These are phyloP conservation scores for Periophthalmodon schlosseri DNA, from an alignment of 2,113 vertebrate species.

Conservation along the genomic window DNA sequence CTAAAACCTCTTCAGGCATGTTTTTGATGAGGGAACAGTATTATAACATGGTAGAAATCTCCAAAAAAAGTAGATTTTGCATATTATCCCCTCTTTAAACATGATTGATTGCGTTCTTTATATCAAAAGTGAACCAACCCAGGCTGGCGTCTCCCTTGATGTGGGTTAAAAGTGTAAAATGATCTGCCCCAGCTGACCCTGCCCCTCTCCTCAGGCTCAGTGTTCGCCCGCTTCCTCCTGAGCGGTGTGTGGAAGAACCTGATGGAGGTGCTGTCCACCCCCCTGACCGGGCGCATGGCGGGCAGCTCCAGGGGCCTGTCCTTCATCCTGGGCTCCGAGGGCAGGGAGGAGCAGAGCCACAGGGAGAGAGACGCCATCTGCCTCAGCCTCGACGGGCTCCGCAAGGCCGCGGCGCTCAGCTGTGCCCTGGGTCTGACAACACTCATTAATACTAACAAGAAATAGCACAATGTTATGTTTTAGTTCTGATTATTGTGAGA, in stretches of 20 bases:
- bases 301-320: slow-evolving; percentile 90
- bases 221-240: slow-evolving; percentile 92
- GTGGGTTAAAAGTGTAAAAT: no score
- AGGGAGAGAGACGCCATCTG: slow-evolving; percentile 94
- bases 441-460: background rate
- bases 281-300: slow-evolving; percentile 91
- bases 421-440: slow-evolving; percentile 85
- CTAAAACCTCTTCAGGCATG: no score
- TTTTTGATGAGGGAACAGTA: no score
- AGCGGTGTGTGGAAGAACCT: slow-evolving; percentile 96
- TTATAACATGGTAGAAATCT: no score
- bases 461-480: no score
- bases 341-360: slow-evolving; percentile 91
- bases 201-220: slow-evolving; percentile 8
- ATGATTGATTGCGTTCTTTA: no score
- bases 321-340: slow-evolving; percentile 92
- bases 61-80: no score
- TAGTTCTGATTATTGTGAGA: no score
- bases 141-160: no score
- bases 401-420: slow-evolving; percentile 92
- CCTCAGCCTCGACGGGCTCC: slow-evolving; percentile 90
- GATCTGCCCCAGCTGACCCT: no score
- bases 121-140: no score
- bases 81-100: no score
- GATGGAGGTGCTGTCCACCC: slow-evolving; percentile 92